Base-by-base conservation (phyloP, 2,888 invertebrate genomes). In the Xestoiulus laeticollis region DNA sequence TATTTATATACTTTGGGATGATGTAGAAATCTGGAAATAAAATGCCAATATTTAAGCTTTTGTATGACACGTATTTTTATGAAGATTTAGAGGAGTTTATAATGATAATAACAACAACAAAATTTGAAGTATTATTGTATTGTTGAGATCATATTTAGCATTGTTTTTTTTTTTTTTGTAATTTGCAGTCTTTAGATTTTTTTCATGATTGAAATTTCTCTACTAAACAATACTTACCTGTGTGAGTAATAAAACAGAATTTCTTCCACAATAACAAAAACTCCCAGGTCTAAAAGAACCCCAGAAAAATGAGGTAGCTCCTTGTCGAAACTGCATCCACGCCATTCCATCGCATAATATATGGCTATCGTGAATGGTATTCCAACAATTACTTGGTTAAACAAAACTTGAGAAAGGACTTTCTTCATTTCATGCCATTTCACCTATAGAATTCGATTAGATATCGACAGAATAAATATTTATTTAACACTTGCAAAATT, bases 1-100 rank as follows among this genome's bases (percentile, higher is more conserved):
- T 94, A 94, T 91, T 95, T 96, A 93, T 97, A 97, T 87, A 97
- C 92, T 89, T 93, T 93, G 89, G 95, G 94, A 90, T 94, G 94
- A 91, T 97, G 96, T 48, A 96, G 93, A 89, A 96, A 92, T 91
- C 96, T 95, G 85, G 2, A 68, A 68, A 10, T n/a, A 38, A 85
- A 84, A 43, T 8, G 48, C 10, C 4, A 8, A 48, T 43, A 10
- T n/a, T n/a, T n/a, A n/a, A n/a, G n/a, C n/a, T n/a, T n/a, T n/a
- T n/a, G n/a, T n/a, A n/a, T n/a, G n/a, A n/a, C n/a, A n/a, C n/a
- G n/a, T n/a, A n/a, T n/a, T n/a, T n/a, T n/a, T n/a, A n/a, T n/a
- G n/a, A n/a, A n/a, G n/a, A n/a, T n/a, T n/a, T n/a, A n/a, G n/a
- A n/a, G n/a, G n/a, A n/a, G n/a, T n/a, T n/a, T n/a, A n/a, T n/a